phyloP scores from a whole-genome alignment of 2,888 invertebrate species.

The Orchesellides sinensis region DNA sequence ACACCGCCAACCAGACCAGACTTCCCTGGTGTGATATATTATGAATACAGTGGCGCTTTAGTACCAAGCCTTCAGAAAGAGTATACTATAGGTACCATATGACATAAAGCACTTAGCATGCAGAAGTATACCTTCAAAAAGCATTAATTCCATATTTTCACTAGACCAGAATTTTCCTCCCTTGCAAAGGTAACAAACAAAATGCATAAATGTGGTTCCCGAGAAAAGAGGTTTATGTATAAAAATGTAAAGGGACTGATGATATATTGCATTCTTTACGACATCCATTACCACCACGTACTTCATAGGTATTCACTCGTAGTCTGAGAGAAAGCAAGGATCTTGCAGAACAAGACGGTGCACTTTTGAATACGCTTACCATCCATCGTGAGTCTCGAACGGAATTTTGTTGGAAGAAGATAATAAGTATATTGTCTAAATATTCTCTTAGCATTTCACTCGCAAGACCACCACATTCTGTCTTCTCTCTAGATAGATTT shows the following conservation, averaged over 20 bases:
- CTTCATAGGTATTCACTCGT: too few species aligned
- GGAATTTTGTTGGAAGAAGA: neutral
- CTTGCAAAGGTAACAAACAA: neutral
- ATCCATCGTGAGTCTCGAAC: neutral
- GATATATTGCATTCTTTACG: constrained; percentile 2
- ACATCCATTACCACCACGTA: constrained; percentile 13
- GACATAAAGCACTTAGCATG: neutral
- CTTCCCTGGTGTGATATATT: constrained; percentile 7
- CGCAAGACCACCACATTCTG: too few species aligned
- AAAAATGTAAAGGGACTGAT: neutral
- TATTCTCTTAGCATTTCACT: too few species aligned
- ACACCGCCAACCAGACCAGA: neutral
- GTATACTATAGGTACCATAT: neutral
- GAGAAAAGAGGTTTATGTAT: neutral
- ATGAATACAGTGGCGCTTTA: too few species aligned
- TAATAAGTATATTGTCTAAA: neutral
- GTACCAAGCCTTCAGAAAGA: too few species aligned
- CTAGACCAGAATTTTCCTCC: too few species aligned
- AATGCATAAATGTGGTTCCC: neutral
- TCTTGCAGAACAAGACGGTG: neutral
- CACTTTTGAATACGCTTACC: neutral
- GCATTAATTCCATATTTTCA: too few species aligned
- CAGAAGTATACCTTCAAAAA: too few species aligned
- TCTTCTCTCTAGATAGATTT: too few species aligned
- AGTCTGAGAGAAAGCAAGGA: too few species aligned